These are phyloP conservation scores for Aphodius sticticus DNA, from an alignment of 2,888 invertebrate genomes.

Conservation along the genomic window DNA sequence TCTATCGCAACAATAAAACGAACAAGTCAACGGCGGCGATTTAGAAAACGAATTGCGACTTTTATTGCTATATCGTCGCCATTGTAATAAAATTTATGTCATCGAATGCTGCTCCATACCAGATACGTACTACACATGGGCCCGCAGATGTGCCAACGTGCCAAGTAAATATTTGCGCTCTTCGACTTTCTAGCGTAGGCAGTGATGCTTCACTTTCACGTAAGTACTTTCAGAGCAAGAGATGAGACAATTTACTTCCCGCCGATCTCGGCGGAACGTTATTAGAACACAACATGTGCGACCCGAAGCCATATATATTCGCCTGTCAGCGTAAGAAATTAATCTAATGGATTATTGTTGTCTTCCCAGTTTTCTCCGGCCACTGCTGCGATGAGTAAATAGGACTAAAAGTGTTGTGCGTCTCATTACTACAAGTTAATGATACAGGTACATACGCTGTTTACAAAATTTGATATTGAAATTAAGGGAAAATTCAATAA, in stretches of 20 bases:
- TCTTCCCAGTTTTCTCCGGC: conserved; percentile 25
- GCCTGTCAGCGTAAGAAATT: conserved; percentile 20
- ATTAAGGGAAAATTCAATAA: too few species aligned
- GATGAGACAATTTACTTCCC: conserved; percentile 28
- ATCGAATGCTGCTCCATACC: background rate
- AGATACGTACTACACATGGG: background rate
- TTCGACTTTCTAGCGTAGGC: conserved; percentile 20
- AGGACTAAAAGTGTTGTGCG: background rate
- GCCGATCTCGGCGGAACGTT: conserved; percentile 21
- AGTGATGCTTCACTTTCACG: conserved; percentile 32
- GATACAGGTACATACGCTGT: background rate
- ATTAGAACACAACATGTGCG: conserved; percentile 19
- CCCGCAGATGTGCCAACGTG: conserved; percentile 7
- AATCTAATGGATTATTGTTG: conserved; percentile 24
- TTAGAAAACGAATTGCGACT: conserved; percentile 4
- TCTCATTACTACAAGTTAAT: background rate
- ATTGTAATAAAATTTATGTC: conserved; percentile 4
- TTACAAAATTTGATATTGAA: too few species aligned
- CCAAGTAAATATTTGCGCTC: conserved; percentile 13
- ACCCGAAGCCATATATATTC: conserved; percentile 12
- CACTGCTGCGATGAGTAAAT: background rate
- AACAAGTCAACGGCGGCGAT: background rate
- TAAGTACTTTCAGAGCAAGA: conserved; percentile 20
- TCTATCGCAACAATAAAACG: background rate
- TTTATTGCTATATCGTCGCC: background rate